These are phyloP conservation scores for Euplagia quadripunctaria DNA, from an alignment of 2,888 invertebrate species.

Conservation along the genomic window DNA sequence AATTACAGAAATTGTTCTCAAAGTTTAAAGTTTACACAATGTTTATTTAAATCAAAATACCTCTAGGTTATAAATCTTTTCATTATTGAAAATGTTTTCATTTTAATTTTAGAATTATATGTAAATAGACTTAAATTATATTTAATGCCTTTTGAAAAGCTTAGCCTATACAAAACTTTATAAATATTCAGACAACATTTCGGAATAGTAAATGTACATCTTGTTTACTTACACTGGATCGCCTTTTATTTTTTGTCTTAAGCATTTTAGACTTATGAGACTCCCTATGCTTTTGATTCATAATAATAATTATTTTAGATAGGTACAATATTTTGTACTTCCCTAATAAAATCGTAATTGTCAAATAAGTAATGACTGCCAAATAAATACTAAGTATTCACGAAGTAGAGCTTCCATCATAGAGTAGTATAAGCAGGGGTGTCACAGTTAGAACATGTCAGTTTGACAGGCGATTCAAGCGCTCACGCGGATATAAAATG, in stretches of 20 bases:
- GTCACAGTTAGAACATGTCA: too few species aligned
- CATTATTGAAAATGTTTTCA: too few species aligned
- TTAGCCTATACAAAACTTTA: not conserved
- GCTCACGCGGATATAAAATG: too few species aligned
- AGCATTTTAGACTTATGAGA: constrained; percentile 65
- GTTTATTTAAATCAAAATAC: not conserved
- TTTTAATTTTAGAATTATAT: too few species aligned
- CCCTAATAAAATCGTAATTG: not conserved
- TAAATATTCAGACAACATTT: not conserved
- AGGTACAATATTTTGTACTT: not conserved
- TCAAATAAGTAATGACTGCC: too few species aligned
- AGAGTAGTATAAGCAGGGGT: too few species aligned
- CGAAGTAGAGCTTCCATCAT: too few species aligned
- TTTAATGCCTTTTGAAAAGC: not conserved
- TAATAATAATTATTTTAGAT: constrained; percentile 26
- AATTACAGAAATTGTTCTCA: constrained; percentile 10
- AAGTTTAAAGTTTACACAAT: too few species aligned
- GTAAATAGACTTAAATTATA: not conserved
- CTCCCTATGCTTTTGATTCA: constrained; percentile 69
- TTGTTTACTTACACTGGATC: constrained; percentile 60
- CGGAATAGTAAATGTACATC: not conserved
- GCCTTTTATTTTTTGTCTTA: constrained; percentile 59
- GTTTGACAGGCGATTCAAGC: too few species aligned
- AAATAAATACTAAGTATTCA: too few species aligned
- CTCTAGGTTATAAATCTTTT: too few species aligned